Percentiles rank a stretch among this genome's conserved stretches.
Conservation (phyloP, 2,113 vertebrate genomes). For the Cardinalis cardinalis region DNA sequence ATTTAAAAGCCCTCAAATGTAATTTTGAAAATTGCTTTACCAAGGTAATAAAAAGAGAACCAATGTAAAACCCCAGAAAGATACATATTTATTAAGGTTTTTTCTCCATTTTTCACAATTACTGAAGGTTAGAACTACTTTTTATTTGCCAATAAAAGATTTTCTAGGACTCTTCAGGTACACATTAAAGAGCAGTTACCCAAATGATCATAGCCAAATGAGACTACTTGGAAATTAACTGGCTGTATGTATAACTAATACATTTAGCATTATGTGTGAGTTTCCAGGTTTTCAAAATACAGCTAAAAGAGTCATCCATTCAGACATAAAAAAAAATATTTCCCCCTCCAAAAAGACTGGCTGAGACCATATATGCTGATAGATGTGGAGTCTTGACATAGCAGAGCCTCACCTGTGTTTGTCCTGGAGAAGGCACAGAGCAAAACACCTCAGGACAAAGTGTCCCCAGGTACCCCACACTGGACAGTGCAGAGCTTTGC, state of each 20-base stretch:
- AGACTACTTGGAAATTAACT: background rate
- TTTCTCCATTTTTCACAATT: background rate
- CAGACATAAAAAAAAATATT: background rate
- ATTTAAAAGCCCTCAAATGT: slow-evolving; percentile 12
- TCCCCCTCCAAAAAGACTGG: background rate
- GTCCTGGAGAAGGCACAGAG: background rate
- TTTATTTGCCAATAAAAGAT: background rate
- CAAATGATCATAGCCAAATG: background rate
- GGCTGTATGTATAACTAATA: background rate
- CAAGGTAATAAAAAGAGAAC: background rate
- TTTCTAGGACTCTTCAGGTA: background rate
- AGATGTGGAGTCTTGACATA: rapidly evolving
- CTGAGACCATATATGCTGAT: background rate
- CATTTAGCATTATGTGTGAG: background rate
- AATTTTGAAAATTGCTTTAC: slow-evolving; percentile 18
- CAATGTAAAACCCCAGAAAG: background rate
- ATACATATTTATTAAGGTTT: background rate
- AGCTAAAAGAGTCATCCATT: background rate
- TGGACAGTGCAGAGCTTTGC: background rate
- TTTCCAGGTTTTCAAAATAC: background rate
- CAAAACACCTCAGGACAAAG: background rate
- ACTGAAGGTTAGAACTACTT: background rate
- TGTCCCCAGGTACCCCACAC: rapidly evolving
- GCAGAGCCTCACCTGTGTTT: background rate
- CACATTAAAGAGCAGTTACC: background rate